Base-by-base conservation (phyloP, 2,113 vertebrate species). In the Zosterops lateralis region DNA sequence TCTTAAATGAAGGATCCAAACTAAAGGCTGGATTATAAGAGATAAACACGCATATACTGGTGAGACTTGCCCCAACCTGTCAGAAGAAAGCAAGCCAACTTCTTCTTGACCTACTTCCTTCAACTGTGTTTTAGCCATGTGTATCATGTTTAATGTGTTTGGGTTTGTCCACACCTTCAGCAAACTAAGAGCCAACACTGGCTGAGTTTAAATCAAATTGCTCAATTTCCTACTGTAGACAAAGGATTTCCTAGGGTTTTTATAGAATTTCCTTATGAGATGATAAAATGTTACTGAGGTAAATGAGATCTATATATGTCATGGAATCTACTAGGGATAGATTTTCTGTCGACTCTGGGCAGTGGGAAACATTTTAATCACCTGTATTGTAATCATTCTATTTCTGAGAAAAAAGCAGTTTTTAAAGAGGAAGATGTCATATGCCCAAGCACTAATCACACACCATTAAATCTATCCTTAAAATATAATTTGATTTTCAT, bases 1-100 rank as follows among this genome's bases (percentile, higher is more conserved):
- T 95, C 89, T 84, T 96, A 84, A 75, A 75, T 53, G 83, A 87
- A 96, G 78, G 74, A 95, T 90, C 40, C 65, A 86, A 78, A 84
- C 38, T 71, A 74, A 94, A 84, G 76, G 56, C 68, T 88, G 75
- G 67, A 86, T 88, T 93, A 44, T 57, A 76, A 93, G 61, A 31
- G 61, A 28, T 40, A 86, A 80, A 71, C 34, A 57, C 1, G 2
- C 12, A 40, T 15, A 67, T 34, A 60, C 48, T 68, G 57, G 93
- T 81, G 61, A 94, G 45, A 61, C 56, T 84, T 95, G 83, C 75
- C 60, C 72, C 45, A 91, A 5, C 36, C 42, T 60, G 53, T 74
- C 50, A 90, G 72, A 84, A 87, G 58, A 93, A 92, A 91, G 53
- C 29, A 80, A 64, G 70, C 32, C 67, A 91, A 85, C 14, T 40